A percentile compares a stretch with the other conserved stretches of the same genome.
Evolutionary conservation across 2,888 invertebrate genomes (phyloP).

Genomic region (Lithophane semibrunnea): DNA sequence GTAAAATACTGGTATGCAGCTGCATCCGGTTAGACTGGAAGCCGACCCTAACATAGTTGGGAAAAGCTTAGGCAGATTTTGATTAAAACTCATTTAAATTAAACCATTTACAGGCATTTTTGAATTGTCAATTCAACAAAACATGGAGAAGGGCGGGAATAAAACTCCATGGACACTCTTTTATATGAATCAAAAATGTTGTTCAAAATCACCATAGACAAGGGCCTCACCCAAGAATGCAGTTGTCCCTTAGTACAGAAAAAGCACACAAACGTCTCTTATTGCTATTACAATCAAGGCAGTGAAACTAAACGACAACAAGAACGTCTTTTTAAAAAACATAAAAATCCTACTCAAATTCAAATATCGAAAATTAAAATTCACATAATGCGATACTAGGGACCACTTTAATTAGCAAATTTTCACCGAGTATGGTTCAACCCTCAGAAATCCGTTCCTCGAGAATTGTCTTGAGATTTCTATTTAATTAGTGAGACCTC

Average conservation of each 20-base stretch:
- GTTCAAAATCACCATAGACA: not conserved
- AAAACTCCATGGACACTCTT: not conserved
- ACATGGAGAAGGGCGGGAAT: too few relatives aligned
- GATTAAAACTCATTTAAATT: too few relatives aligned
- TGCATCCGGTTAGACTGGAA: too few relatives aligned
- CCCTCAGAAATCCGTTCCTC: slow-evolving; percentile 75
- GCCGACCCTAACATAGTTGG: too few relatives aligned
- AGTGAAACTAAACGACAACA: not conserved
- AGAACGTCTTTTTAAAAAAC: not conserved
- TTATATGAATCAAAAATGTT: not conserved
- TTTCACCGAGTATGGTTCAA: slow-evolving; percentile 70
- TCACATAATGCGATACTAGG: slow-evolving; percentile 27
- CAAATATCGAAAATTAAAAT: slow-evolving; percentile 20
- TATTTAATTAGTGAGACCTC: slow-evolving; percentile 86
- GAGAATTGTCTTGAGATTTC: slow-evolving; percentile 87
- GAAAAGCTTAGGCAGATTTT: too few relatives aligned
- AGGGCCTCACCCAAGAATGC: not conserved
- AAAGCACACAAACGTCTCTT: not conserved
- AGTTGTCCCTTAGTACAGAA: not conserved
- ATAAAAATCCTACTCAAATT: not conserved
- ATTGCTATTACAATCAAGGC: not conserved
- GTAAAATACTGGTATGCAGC: too few relatives aligned
- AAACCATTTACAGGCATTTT: too few relatives aligned
- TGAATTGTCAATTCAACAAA: too few relatives aligned
- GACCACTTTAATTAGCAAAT: slow-evolving; percentile 46